Conservation (phyloP, 1,140 invertebrate genomes). For the Drosophila nasuta region DNA sequence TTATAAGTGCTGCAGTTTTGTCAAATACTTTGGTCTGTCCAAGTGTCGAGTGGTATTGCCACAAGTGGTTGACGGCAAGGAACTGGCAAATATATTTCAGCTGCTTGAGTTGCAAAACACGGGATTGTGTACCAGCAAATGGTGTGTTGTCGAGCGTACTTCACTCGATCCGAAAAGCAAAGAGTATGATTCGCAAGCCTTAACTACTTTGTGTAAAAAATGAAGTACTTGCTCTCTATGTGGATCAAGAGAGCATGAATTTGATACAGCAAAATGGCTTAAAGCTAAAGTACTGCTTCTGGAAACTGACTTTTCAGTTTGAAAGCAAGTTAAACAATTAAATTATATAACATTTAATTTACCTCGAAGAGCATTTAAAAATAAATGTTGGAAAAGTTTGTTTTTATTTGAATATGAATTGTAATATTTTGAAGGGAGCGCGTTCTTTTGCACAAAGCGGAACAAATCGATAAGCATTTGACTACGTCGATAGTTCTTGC, state of each 20-base stretch:
- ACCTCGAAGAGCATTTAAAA: no score
- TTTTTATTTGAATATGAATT: not conserved
- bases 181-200: constrained; percentile 8
- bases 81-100: constrained; percentile 34
- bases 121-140: constrained; percentile 36
- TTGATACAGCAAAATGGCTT: constrained; percentile 14
- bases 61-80: constrained; percentile 19
- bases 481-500: not conserved
- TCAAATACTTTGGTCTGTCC: constrained; percentile 34
- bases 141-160: constrained; percentile 25
- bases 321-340: constrained; percentile 3
- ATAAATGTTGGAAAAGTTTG: no score
- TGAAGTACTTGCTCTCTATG: constrained; percentile 22
- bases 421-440: not conserved
- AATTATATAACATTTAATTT: not conserved
- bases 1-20: constrained; percentile 36
- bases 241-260: constrained; percentile 40
- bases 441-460: not conserved
- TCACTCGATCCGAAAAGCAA: constrained; percentile 1
- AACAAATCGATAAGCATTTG: not conserved
- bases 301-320: constrained; percentile 37
- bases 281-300: constrained; percentile 50
- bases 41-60: constrained; percentile 41
- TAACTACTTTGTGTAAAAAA: constrained; percentile 39
- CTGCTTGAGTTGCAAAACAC: constrained; percentile 47